phyloP scores from a whole-genome alignment of 2,113 vertebrate species.

The Emydocephalus ijimae region DNA sequence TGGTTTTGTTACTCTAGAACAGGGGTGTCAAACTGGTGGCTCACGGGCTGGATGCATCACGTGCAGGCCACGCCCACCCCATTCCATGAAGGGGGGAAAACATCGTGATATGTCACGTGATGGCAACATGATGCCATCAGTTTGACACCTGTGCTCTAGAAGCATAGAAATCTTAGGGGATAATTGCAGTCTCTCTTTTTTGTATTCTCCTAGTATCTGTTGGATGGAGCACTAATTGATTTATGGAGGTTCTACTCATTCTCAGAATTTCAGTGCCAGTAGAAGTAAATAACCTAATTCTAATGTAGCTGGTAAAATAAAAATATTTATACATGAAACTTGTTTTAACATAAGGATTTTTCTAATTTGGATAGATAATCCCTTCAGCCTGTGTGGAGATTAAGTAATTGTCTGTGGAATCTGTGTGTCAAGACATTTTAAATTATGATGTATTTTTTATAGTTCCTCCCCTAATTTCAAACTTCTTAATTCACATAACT shows the following conservation, averaged over 20 bases:
- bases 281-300: background rate
- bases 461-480: constrained; percentile 42
- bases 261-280: background rate
- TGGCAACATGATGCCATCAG: too few relatives aligned
- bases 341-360: constrained; percentile 26
- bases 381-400: constrained; percentile 37
- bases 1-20: background rate
- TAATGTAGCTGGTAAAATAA: constrained; percentile 39
- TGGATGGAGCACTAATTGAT: background rate
- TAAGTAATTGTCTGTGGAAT: constrained; percentile 57
- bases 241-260: background rate
- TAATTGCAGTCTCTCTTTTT: background rate
- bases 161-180: background rate
- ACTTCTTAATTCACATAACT: constrained; percentile 2
- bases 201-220: background rate
- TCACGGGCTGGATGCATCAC: too few relatives aligned
- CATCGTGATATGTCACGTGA: too few relatives aligned
- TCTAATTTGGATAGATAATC: constrained; percentile 44
- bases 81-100: too few relatives aligned
- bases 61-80: too few relatives aligned
- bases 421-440: constrained; percentile 57
- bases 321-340: constrained; percentile 45
- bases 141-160: background rate
- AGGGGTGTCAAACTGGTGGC: too few relatives aligned
- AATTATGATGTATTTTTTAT: constrained; percentile 49